Base-by-base conservation (phyloP, 2,797 vertebrate genomes). In the Lutjanus campechanus region DNA sequence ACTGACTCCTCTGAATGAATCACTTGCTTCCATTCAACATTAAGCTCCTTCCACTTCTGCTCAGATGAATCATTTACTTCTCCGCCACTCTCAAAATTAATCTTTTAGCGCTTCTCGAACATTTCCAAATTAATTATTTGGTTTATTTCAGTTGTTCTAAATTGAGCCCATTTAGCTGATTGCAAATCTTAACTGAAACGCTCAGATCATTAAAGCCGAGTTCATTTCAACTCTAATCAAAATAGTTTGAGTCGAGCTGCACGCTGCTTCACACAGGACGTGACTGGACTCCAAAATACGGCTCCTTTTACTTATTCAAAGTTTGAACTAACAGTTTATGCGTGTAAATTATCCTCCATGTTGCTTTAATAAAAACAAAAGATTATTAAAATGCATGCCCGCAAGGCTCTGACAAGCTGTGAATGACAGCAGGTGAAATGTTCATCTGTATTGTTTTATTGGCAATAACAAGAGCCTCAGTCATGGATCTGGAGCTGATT, bases 1-100 rank as follows among this genome's bases (percentile, higher is more conserved):
- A 88, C 44, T n/a, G 72, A 86, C 82, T 90, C 85, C 78, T 84
- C 69, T 90, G 91, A 92, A 91, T 91, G 88, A 93, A 89, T 89
- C 88, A 69, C 82, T 92, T 78, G 79, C 85, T 86, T 88, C 82
- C 90, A 91, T 91, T 92, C 90, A 91, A 77, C 85, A 79, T 84
- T 76, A 86, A 84, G 65, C 77, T 78, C 51, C 80, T 81, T 89
- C 72, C 85, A 84, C 88, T 85, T 87, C 84, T 71, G 69, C 88
- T 85, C 76, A 70, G 65, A 89, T 90, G 65, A 89, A 91, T 92
- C 87, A 88, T 91, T 92, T 77, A 83, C 82, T 83, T 69, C 84
- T 83, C 58, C n/a, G 13, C 55, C 54, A 25, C 77, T 80, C 64
- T 76, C 63, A 61, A 20, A 85, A 78, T 88, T 60, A 69, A 85